Conservation (phyloP, 1,140 invertebrate genomes). For the Apis cerana region DNA sequence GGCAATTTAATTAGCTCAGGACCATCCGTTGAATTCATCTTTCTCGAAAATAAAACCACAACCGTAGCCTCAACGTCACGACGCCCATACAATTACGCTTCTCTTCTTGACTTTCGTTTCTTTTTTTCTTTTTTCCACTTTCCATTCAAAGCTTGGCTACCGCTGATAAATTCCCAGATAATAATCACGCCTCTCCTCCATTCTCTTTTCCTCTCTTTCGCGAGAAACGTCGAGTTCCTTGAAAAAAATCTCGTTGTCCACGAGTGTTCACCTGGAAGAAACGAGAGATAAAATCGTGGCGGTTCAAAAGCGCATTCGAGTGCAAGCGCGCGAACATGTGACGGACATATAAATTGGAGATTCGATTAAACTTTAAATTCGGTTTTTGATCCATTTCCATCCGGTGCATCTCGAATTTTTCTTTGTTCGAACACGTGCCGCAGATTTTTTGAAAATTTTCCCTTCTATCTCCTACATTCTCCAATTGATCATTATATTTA, state of each 20-base stretch:
- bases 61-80: background rate
- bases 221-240: background rate
- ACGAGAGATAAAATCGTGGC: background rate
- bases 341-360: background rate
- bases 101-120: background rate
- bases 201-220: background rate
- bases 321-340: background rate
- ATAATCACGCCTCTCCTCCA: background rate
- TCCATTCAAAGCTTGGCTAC: background rate
- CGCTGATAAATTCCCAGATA: conserved; percentile 11
- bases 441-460: no score
- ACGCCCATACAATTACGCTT: conserved; percentile 11
- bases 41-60: conserved; percentile 13
- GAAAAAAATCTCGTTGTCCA: background rate
- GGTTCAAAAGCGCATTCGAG: background rate
- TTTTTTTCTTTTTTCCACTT: background rate
- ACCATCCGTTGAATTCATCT: conserved; percentile 9
- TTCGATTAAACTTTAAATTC: conserved; percentile 38
- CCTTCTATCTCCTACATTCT: background rate
- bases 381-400: background rate
- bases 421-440: no score
- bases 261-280: background rate
- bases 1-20: conserved; percentile 29
- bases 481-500: background rate
- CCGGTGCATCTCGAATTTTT: background rate